phyloP scores from a whole-genome alignment of 2,113 vertebrate genomes.

The Taxidea taxus region DNA sequence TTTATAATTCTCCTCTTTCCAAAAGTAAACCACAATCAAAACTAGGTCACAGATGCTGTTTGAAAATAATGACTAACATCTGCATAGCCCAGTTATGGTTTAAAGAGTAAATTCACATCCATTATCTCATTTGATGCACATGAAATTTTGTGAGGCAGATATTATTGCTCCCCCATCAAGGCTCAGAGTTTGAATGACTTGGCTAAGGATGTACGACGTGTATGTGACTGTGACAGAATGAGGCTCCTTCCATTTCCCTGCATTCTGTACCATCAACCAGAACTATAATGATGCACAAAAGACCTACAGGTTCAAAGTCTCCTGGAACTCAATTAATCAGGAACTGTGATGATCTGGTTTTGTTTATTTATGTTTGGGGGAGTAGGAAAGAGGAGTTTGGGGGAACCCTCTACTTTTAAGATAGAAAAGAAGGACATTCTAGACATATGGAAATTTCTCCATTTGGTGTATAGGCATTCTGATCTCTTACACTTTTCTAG shows the following conservation, averaged over 20 bases:
- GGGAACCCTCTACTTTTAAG: background rate
- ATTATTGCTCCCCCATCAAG: background rate
- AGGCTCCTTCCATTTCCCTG: background rate
- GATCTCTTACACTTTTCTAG: background rate
- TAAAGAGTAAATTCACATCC: background rate
- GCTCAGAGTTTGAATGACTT: background rate
- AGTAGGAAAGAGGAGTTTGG: rapidly evolving
- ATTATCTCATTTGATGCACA: constrained; percentile 54
- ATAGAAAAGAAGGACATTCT: background rate
- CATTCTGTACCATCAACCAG: background rate
- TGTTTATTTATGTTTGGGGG: background rate
- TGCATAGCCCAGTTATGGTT: constrained; percentile 29
- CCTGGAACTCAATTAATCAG: background rate
- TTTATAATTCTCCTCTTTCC: constrained; percentile 53
- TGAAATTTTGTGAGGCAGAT: background rate
- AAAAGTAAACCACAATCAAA: constrained; percentile 64
- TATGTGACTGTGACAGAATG: background rate
- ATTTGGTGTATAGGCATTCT: background rate
- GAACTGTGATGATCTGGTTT: background rate
- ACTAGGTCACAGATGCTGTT: constrained; percentile 67
- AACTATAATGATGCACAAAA: background rate
- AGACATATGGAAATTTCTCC: background rate
- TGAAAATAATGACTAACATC: constrained; percentile 68
- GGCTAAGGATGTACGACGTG: background rate
- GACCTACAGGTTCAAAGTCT: background rate